A percentile compares a stretch with the other conserved stretches of the same genome.
phyloP scores from a whole-genome alignment of 2,888 invertebrate species.

The Drosophila imparisetae region DNA sequence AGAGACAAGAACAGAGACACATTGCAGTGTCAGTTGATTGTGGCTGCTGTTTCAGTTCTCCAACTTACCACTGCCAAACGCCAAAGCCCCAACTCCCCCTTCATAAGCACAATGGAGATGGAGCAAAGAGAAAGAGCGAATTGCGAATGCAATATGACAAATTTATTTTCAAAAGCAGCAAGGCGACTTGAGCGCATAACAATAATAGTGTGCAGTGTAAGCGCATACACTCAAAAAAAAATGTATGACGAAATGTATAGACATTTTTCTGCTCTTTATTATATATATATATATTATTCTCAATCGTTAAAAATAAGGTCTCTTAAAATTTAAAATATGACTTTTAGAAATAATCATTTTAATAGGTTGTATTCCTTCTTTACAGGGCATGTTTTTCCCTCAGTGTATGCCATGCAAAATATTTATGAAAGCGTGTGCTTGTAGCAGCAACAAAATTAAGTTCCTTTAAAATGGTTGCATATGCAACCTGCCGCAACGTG shows the following conservation, averaged over 20 bases:
- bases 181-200: slow-evolving; percentile 69
- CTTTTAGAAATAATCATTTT: too few relatives aligned
- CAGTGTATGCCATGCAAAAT: not conserved
- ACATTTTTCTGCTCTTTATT: too few relatives aligned
- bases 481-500: slow-evolving; percentile 33
- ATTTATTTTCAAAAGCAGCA: slow-evolving; percentile 75
- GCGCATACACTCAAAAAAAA: not conserved
- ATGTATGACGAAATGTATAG: too few relatives aligned
- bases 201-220: not conserved
- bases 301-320: too few relatives aligned
- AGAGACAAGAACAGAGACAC: slow-evolving; percentile 35
- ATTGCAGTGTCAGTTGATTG: slow-evolving; percentile 58
- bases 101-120: not conserved
- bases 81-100: not conserved
- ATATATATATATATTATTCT: too few relatives aligned
- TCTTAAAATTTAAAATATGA: too few relatives aligned
- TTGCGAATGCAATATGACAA: slow-evolving; percentile 76
- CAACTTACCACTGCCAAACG: slow-evolving; percentile 4
- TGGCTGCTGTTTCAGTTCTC: slow-evolving; percentile 27
- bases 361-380: not conserved
- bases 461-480: slow-evolving; percentile 60
- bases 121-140: slow-evolving; percentile 45
- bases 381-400: not conserved
- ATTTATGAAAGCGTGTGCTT: not conserved
- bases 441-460: slow-evolving; percentile 38